Conservation (phyloP, 2,113 vertebrate species). For the Excalfactoria chinensis region DNA sequence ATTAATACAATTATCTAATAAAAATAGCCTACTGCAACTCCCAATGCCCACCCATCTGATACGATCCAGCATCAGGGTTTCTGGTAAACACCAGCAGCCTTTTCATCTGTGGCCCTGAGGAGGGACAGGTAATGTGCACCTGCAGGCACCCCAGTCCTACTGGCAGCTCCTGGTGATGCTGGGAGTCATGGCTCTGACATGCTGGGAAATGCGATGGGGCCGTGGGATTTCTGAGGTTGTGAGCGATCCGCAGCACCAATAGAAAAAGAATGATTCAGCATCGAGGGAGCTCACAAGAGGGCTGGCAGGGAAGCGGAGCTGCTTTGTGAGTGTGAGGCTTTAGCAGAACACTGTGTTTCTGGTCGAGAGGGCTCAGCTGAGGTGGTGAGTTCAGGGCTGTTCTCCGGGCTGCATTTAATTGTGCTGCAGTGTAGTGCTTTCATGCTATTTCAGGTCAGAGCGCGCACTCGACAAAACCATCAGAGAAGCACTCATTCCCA, state of each 20-base stretch:
- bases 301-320: not conserved
- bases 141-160: not conserved
- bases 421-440: not conserved
- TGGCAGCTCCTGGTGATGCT: not conserved
- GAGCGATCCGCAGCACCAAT: not conserved
- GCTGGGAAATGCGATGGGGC: not conserved
- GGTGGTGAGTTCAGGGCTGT: not conserved
- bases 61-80: not conserved
- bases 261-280: not conserved
- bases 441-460: slow-evolving; percentile 6
- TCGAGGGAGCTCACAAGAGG: not conserved
- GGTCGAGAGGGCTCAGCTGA: not conserved
- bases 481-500: slow-evolving; percentile 2
- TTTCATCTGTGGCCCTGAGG: fast-evolving
- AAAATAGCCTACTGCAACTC: not conserved
- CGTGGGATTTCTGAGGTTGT: not conserved
- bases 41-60: not conserved
- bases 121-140: not conserved
- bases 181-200: fast-evolving
- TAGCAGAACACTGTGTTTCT: not conserved
- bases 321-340: not conserved
- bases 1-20: not conserved
- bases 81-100: not conserved
- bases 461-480: slow-evolving; percentile 12
- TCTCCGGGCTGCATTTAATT: slow-evolving; percentile 5